Conservation (phyloP, 2,113 vertebrate genomes). For the Bathybates hornii region DNA sequence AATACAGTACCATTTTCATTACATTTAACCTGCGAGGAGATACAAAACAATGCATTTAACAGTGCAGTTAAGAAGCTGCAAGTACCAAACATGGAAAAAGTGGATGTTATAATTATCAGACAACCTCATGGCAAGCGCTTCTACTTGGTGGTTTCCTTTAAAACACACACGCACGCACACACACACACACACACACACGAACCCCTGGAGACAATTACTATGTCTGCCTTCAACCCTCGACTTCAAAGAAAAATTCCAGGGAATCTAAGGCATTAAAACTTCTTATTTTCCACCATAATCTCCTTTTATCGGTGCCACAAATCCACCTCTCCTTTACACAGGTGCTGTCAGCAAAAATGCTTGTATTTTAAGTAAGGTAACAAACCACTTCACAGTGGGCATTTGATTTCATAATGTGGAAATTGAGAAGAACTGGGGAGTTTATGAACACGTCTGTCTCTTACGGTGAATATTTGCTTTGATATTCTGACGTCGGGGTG, state of each 20-base stretch:
- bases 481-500: slow-evolving; percentile 55
- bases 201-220: slow-evolving; percentile 66
- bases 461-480: slow-evolving; percentile 66
- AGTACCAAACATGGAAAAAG: background rate
- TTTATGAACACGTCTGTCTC: slow-evolving; percentile 60
- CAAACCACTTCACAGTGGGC: slow-evolving; percentile 38
- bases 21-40: background rate
- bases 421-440: slow-evolving; percentile 45
- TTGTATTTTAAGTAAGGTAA: slow-evolving; percentile 33
- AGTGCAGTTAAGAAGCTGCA: background rate
- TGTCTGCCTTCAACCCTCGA: slow-evolving; percentile 54
- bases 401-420: slow-evolving; percentile 53
- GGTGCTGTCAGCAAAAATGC: slow-evolving; percentile 37
- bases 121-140: background rate
- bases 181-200: background rate
- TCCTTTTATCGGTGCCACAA: slow-evolving; percentile 51
- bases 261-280: slow-evolving; percentile 58
- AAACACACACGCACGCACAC: background rate
- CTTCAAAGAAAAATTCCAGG: slow-evolving; percentile 58
- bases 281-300: slow-evolving; percentile 49
- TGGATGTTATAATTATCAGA: background rate
- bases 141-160: slow-evolving; percentile 2
- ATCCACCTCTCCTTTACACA: slow-evolving; percentile 39
- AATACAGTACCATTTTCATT: background rate
- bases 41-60: background rate